These are phyloP conservation scores for Brotogeris chrysoptera DNA, from an alignment of 2,797 vertebrate genomes.

Conservation along the genomic window DNA sequence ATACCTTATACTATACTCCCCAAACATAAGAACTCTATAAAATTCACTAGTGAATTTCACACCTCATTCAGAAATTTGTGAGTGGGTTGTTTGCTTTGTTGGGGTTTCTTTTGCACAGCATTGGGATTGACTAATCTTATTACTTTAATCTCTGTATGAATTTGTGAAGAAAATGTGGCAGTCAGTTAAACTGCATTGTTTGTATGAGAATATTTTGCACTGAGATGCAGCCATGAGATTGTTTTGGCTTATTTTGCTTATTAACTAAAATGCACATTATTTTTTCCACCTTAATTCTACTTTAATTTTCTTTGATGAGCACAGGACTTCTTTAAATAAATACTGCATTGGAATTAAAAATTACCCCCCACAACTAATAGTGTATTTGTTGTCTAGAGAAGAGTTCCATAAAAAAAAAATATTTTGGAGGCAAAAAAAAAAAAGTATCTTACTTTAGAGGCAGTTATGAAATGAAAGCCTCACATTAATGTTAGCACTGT, in stretches of 20 bases:
- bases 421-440: neutral
- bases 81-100: neutral
- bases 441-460: neutral
- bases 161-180: neutral
- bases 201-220: neutral
- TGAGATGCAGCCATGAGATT: neutral
- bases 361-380: fast-evolving
- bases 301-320: neutral
- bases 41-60: neutral
- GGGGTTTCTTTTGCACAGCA: neutral
- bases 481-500: neutral
- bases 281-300: neutral
- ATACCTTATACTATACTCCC: neutral
- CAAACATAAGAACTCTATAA: neutral
- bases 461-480: neutral
- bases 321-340: neutral
- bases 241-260: neutral
- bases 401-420: neutral
- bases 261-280: neutral
- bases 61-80: neutral
- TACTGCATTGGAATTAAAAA: neutral
- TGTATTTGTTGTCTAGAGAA: neutral
- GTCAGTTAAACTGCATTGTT: neutral
- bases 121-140: neutral
- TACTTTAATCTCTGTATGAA: neutral